Percentiles rank a stretch among this genome's conserved stretches.
phyloP scores from a whole-genome alignment of 1,140 invertebrate species.

The Zaprionus ghesquierei region DNA sequence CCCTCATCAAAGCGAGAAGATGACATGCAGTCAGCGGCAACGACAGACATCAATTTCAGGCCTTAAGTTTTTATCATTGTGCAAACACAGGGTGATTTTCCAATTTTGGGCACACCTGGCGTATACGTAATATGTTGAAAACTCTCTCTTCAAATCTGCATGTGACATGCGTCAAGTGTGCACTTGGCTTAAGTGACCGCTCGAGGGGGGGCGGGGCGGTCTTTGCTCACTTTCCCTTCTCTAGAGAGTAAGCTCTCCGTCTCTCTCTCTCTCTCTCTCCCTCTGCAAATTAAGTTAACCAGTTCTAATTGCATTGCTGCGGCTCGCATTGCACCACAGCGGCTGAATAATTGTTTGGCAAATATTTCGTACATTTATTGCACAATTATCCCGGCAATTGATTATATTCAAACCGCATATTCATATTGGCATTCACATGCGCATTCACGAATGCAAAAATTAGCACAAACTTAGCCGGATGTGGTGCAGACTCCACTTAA shows the following conservation, averaged over 20 bases:
- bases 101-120: constrained; percentile 33
- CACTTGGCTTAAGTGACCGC: background rate
- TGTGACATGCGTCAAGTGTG: constrained; percentile 5
- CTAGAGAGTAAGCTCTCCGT: too few species aligned
- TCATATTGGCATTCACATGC: background rate
- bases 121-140: constrained; percentile 45
- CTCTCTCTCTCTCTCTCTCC: background rate
- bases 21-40: constrained; percentile 66
- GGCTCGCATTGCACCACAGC: constrained; percentile 43
- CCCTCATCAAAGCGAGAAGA: constrained; percentile 63
- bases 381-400: constrained; percentile 55
- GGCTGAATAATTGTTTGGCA: constrained; percentile 52
- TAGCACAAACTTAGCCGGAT: constrained; percentile 41
- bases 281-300: constrained; percentile 12
- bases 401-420: constrained; percentile 25
- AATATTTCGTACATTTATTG: constrained; percentile 46
- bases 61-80: constrained; percentile 23
- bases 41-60: constrained; percentile 59
- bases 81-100: constrained; percentile 36
- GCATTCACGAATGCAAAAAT: constrained; percentile 16
- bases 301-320: constrained; percentile 66
- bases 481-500: constrained; percentile 45
- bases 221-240: too few species aligned
- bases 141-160: constrained; percentile 28
- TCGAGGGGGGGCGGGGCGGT: too few species aligned